phyloP scores from a whole-genome alignment of 2,797 vertebrate genomes.

The Pampus argenteus region DNA sequence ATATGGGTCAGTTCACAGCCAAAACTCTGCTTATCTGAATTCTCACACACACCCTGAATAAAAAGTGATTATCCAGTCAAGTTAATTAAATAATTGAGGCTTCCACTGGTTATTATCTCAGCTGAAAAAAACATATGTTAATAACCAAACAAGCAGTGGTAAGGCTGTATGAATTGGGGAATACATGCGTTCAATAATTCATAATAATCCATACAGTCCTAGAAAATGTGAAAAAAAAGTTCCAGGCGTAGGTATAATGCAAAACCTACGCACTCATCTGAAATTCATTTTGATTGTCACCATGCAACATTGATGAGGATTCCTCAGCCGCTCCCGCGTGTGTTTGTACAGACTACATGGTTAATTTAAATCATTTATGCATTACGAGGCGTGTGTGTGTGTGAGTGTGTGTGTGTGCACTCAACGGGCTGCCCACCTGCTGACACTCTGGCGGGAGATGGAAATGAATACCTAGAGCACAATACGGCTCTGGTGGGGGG shows the following conservation, averaged over 20 bases:
- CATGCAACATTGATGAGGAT: slow-evolving; percentile 73
- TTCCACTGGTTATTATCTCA: slow-evolving; percentile 55
- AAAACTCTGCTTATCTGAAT: slow-evolving; percentile 74
- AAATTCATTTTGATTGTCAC: slow-evolving; percentile 72
- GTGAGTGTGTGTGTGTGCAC: slow-evolving; percentile 5
- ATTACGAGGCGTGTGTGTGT: slow-evolving; percentile 22
- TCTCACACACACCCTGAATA: slow-evolving; percentile 64
- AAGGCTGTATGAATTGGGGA: slow-evolving; percentile 27
- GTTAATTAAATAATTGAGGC: slow-evolving; percentile 70
- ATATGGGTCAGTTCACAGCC: slow-evolving; percentile 74
- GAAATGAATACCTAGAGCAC: slow-evolving; percentile 26
- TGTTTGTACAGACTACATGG: slow-evolving; percentile 62
- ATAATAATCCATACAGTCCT: slow-evolving; percentile 45
- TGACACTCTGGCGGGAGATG: slow-evolving; percentile 32
- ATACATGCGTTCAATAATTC: slow-evolving; percentile 64
- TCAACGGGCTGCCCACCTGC: slow-evolving; percentile 52
- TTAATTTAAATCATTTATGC: slow-evolving; percentile 72
- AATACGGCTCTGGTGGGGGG: background rate
- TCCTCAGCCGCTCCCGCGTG: slow-evolving; percentile 43
- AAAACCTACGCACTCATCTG: slow-evolving; percentile 52
- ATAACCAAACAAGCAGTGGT: slow-evolving; percentile 41
- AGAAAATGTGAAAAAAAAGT: slow-evolving; percentile 23
- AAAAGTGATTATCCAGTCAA: slow-evolving; percentile 56
- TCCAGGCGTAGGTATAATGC: slow-evolving; percentile 58
- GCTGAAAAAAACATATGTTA: slow-evolving; percentile 58